Evolutionary conservation across 2,113 vertebrate species (phyloP).

Genomic region (Sula dactylatra): DNA sequence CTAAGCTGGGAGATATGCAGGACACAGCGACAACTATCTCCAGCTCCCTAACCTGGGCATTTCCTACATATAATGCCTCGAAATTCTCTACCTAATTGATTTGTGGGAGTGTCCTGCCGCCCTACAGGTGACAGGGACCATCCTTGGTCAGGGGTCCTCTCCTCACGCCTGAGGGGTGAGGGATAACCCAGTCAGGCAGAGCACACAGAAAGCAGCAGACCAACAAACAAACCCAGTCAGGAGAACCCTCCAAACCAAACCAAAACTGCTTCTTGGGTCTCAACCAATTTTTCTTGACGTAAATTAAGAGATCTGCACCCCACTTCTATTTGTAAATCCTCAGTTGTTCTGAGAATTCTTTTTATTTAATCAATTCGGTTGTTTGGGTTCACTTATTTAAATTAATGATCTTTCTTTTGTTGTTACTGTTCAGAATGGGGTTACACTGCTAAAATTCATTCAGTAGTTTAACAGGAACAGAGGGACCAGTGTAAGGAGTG

Average conservation of each 20-base stretch:
- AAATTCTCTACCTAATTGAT: neutral
- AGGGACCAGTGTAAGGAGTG: neutral
- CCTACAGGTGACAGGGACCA: neutral
- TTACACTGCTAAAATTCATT: neutral
- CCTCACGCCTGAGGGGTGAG: neutral
- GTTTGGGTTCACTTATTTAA: neutral
- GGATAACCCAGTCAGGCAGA: neutral
- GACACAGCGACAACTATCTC: neutral
- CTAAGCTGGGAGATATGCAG: neutral
- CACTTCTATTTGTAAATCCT: neutral
- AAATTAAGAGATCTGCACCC: neutral
- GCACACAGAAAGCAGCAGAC: neutral
- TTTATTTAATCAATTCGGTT: neutral
- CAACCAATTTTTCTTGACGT: neutral
- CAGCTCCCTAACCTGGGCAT: neutral
- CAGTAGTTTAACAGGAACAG: neutral
- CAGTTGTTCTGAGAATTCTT: neutral
- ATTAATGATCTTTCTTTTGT: neutral
- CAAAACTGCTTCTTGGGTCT: neutral
- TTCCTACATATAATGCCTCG: neutral
- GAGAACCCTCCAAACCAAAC: neutral
- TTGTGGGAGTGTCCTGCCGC: neutral
- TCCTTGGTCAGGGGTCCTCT: neutral
- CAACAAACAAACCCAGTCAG: neutral
- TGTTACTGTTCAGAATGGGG: neutral